These are phyloP conservation scores for Ammospiza maritima DNA, from an alignment of 2,797 vertebrate genomes.

Conservation along the genomic window DNA sequence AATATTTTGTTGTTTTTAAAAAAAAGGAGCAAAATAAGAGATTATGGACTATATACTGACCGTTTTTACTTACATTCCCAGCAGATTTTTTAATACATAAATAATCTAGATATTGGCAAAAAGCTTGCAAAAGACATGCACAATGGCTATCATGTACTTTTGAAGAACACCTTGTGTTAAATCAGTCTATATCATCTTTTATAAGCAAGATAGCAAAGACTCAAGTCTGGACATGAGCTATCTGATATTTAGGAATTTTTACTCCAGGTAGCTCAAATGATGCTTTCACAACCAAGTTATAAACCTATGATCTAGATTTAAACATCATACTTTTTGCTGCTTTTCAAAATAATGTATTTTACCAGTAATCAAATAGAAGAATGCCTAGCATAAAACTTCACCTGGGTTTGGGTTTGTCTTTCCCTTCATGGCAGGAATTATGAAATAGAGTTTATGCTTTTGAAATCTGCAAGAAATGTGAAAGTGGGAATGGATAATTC, in stretches of 20 bases:
- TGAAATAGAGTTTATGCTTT: not conserved
- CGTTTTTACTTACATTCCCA: not conserved
- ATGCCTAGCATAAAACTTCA: not conserved
- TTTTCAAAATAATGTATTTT: not conserved
- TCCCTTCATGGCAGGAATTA: not conserved
- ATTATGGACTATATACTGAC: not conserved
- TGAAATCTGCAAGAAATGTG: not conserved
- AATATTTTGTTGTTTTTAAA: not conserved
- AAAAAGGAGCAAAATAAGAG: not conserved
- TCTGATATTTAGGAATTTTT: not conserved
- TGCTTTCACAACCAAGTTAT: not conserved
- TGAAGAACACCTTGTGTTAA: not conserved
- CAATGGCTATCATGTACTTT: not conserved
- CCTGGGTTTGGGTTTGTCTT: not conserved
- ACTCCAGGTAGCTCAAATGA: not conserved
- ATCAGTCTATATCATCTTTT: not conserved
- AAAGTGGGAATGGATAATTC: not conserved
- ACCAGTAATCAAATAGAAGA: not conserved
- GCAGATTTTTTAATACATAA: not conserved
- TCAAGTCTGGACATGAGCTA: not conserved
- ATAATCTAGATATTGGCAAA: not conserved
- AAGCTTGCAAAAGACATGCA: not conserved
- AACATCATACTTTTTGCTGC: not conserved
- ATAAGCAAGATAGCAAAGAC: not conserved
- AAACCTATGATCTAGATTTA: not conserved